Percentiles rank a stretch among this genome's conserved stretches.
Conservation (phyloP, 2,888 invertebrate species). For the Pollenia griseotomentosa region DNA sequence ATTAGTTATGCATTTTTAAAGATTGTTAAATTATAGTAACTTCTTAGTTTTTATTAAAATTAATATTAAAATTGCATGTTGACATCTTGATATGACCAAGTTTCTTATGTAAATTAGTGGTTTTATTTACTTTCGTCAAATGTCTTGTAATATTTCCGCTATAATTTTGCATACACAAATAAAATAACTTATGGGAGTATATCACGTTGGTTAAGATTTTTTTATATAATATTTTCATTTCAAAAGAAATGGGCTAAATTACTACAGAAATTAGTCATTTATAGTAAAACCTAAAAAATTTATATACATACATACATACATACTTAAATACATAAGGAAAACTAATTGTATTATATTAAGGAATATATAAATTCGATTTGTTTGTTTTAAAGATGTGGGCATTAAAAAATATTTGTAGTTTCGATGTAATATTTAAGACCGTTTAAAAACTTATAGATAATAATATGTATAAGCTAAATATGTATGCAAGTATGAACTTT, state of each 20-base stretch:
- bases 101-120: slow-evolving; percentile 57
- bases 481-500: too few relatives aligned
- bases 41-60: slow-evolving; percentile 38
- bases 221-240: slow-evolving; percentile 5
- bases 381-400: neutral
- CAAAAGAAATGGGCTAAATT: neutral
- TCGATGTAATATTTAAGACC: neutral
- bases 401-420: neutral
- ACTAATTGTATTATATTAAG: neutral
- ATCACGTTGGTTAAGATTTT: slow-evolving; percentile 36
- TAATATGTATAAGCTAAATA: too few relatives aligned
- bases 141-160: slow-evolving; percentile 70
- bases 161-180: slow-evolving; percentile 14
- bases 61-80: slow-evolving; percentile 63
- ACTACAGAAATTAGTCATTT: neutral
- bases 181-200: slow-evolving; percentile 8
- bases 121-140: slow-evolving; percentile 71
- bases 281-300: neutral
- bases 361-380: neutral
- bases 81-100: slow-evolving; percentile 59
- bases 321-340: neutral
- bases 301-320: neutral
- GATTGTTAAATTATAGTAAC: neutral
- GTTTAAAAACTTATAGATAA: too few relatives aligned
- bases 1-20: neutral